These are phyloP conservation scores for Heteromormyrus szaboi DNA, from an alignment of 2,797 vertebrate genomes.

Conservation along the genomic window DNA sequence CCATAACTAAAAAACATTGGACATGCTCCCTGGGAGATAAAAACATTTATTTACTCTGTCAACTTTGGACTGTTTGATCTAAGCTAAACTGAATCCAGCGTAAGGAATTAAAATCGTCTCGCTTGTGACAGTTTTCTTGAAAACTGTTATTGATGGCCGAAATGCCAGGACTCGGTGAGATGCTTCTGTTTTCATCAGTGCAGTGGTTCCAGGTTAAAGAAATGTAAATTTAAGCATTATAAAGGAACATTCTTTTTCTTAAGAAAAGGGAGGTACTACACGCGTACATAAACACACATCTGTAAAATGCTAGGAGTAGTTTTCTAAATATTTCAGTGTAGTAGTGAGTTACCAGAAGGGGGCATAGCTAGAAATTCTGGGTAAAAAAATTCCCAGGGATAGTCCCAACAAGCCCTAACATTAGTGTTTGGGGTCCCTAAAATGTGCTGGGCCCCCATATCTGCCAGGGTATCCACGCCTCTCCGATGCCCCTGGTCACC, in stretches of 20 bases:
- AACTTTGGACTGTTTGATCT: conserved; percentile 17
- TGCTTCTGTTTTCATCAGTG: not conserved
- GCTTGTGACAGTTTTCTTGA: not conserved
- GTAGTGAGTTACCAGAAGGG: not conserved
- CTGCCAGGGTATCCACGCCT: not conserved
- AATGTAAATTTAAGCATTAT: not conserved
- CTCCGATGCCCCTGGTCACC: not conserved
- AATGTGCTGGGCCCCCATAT: not conserved
- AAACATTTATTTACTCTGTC: conserved; percentile 20
- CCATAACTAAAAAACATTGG: conserved; percentile 14
- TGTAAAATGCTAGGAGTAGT: not conserved
- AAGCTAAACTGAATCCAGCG: not conserved
- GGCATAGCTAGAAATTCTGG: not conserved
- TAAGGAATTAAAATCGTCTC: not conserved
- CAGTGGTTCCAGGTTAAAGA: not conserved
- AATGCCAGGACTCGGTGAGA: not conserved
- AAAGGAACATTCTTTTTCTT: not conserved
- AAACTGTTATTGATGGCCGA: conserved; percentile 1
- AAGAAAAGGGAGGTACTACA: not conserved
- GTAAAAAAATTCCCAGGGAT: not conserved
- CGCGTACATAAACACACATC: not conserved
- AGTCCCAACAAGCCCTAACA: not conserved
- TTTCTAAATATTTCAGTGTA: not conserved
- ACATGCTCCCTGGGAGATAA: conserved; percentile 21
- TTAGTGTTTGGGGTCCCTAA: not conserved